Evolutionary conservation across 2,797 vertebrate species (phyloP), one percentile per base, ranked within the genome.

Genomic region (Poecilia velifera): DNA sequence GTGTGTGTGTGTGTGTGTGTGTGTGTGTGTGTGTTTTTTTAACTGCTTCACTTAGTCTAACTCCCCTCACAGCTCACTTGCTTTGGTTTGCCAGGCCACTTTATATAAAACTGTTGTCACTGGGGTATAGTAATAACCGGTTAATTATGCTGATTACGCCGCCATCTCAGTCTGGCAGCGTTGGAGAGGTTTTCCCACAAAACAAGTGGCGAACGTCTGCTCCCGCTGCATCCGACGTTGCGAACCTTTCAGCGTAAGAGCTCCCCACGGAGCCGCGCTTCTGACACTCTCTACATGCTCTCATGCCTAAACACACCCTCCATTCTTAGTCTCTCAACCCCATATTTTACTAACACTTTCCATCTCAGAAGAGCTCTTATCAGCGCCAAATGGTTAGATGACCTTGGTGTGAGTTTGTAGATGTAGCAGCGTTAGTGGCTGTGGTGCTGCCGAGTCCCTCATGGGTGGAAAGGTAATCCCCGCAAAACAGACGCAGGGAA

Each of bases 321-420:
- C 78, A 14, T 80, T 87, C 86, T 84, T 83, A 88, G 76, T 1
- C 70, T 22, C 31, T 66, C 76, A 59, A 41, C 62, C 80, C 81
- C 79, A 72, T 82, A 72, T 86, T 87, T 85, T 84, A 71, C 71
- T 64, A 80, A 76, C 85, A 87, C 88, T 92, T 94, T 88, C 90
- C 89, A 89, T 91, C 85, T 83, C 86, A 90, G 77, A 85, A 79
- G 88, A 86, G 83, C 84, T 89, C 88, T 92, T 92, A 93, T 94
- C 84, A 72, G 81, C 72, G 82, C 85, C 87, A 85, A 83, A 86
- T 83, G 82, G 86, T 90, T 83, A 84, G 76, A 85, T 87, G 89
- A 90, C 92, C 90, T 89, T 86, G 82, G 82, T 79, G 76, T 73
- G 76, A n/a, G 77, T 53, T 84, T 80, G 78, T 76, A 90, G 86